Percentiles rank a stretch among this genome's conserved stretches.
phyloP scores from a whole-genome alignment of 2,113 vertebrate species.

The Gallinago undulata region DNA sequence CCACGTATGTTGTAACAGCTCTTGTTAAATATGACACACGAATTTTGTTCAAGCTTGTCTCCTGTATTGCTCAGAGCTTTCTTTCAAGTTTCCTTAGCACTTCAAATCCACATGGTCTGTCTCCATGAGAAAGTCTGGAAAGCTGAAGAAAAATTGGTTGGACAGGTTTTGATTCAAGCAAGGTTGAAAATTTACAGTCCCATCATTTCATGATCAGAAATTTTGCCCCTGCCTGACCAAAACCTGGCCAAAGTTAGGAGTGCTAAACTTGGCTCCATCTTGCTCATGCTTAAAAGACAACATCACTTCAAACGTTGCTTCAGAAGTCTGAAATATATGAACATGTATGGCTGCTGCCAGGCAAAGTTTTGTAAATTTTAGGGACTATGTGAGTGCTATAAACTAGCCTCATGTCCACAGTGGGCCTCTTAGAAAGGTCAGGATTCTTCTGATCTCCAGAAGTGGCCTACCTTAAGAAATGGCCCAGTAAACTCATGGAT shows the following conservation, averaged over 20 bases:
- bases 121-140: neutral
- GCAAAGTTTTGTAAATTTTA: neutral
- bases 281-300: neutral
- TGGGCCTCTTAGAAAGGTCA: neutral
- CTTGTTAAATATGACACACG: neutral
- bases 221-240: neutral
- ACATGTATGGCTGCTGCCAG: neutral
- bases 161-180: neutral
- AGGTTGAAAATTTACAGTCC: neutral
- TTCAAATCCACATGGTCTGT: neutral
- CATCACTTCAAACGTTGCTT: neutral
- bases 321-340: neutral
- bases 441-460: neutral
- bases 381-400: neutral
- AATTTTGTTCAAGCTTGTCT: neutral
- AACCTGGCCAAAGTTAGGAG: neutral
- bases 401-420: neutral
- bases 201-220: neutral
- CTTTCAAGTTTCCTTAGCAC: neutral
- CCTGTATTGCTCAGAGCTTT: neutral
- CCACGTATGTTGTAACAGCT: neutral
- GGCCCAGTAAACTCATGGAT: neutral
- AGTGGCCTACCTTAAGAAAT: neutral
- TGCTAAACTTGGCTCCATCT: neutral
- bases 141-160: neutral